Percentiles rank a stretch among this genome's conserved stretches.
Evolutionary conservation across 2,888 invertebrate genomes (phyloP).

Genomic region (Sphaeridia pumilis): DNA sequence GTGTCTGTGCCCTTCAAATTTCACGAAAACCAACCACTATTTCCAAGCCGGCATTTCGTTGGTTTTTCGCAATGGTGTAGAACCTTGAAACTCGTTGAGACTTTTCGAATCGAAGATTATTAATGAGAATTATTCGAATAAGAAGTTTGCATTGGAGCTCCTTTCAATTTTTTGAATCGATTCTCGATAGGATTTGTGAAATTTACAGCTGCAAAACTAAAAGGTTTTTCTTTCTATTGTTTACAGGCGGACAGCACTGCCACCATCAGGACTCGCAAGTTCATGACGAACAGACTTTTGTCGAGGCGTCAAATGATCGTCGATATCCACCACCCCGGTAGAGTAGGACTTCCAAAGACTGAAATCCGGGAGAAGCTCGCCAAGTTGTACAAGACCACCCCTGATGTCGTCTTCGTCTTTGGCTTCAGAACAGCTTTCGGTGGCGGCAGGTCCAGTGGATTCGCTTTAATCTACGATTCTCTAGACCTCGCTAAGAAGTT

Average conservation of each 20-base stretch:
- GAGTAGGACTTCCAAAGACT: conserved; percentile 89
- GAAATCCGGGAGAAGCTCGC: conserved; percentile 95
- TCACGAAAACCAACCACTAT: too few relatives aligned
- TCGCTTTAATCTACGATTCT: conserved; percentile 93
- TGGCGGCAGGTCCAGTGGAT: conserved; percentile 96
- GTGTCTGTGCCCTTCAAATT: too few relatives aligned
- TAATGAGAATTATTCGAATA: too few relatives aligned
- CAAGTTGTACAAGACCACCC: conserved; percentile 94
- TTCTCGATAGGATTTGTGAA: too few relatives aligned
- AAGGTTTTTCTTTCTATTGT: too few relatives aligned
- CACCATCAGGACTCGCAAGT: conserved; percentile 94
- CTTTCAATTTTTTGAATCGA: too few relatives aligned
- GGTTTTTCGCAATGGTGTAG: too few relatives aligned
- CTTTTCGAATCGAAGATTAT: too few relatives aligned
- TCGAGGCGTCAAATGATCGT: conserved; percentile 96
- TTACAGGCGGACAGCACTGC: conserved; percentile 55
- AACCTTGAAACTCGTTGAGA: too few relatives aligned
- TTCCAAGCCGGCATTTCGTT: too few relatives aligned
- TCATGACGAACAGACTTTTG: conserved; percentile 97
- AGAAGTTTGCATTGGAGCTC: too few relatives aligned
- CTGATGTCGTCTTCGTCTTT: conserved; percentile 92
- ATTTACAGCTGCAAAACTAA: too few relatives aligned
- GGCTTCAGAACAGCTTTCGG: conserved; percentile 98
- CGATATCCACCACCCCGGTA: conserved; percentile 94
- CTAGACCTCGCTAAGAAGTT: conserved; percentile 97